Evolutionary conservation across 2,888 invertebrate species (phyloP), one percentile per base, ranked within the genome.

Genomic region (Noctua pronuba): DNA sequence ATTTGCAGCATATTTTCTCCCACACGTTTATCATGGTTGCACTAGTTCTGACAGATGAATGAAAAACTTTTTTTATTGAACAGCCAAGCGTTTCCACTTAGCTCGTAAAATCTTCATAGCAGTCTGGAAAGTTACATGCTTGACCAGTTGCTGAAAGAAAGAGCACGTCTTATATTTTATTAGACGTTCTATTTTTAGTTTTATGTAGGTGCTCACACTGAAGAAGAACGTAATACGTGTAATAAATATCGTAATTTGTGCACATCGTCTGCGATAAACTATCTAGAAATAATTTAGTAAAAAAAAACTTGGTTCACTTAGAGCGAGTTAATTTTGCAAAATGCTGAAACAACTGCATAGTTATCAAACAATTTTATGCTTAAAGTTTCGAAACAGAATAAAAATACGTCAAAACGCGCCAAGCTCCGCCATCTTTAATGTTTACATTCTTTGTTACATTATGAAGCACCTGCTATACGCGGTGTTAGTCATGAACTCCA

Each of bases 1-100:
- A 83, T 86, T 80, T 86, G 60, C 71, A 62, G 70, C 49, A 75
- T 65, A 52, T 85, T 79, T 82, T 82, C 80, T 79, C 65, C 55
- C 73, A 75, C 49, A 73, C 52, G 52, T 78, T 58, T 73, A 79
- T 71, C 38, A 75, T 69, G 62, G 44, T 83, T 72, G 66, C 66
- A 66, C 52, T 6, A 68, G 44, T 73, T 72, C 35, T 55, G 68
- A 69, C 58, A 65, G 41, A 46, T 73, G 58, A 64, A 75, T 73
- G 58, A 46, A 72, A 68, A 38, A 28, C 24, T 70, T 75, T 82
- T 77, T 82, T 55, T 77, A 66, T 71, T 41, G 44, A 67, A 62
- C 24, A 52, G 38, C 18, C 55, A 82, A 72, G 72, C 11, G 65
- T 69, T 69, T 73, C 21, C 52, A 78, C 28, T 58, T 49, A 28